A percentile compares a stretch with the other conserved stretches of the same genome.
Conservation (phyloP, 2,113 vertebrate species). For the Calyptomena viridis region DNA sequence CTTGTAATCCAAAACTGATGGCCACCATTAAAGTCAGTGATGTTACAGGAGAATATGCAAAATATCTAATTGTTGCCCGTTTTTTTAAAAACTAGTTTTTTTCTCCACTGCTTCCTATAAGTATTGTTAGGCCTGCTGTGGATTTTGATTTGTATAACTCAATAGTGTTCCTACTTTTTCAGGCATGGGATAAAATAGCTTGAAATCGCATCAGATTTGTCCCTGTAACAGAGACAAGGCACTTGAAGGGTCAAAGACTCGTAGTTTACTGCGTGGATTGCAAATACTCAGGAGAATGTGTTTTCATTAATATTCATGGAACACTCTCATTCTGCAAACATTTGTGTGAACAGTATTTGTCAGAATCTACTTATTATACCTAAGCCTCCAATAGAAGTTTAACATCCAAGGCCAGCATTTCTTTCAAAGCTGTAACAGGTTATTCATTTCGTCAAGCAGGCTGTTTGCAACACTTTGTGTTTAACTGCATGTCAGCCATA, state of each 20-base stretch:
- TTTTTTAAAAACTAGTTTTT: background rate
- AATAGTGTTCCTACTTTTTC: background rate
- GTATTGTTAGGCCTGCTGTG: background rate
- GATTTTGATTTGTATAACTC: background rate
- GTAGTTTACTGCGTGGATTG: background rate
- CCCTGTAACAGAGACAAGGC: background rate
- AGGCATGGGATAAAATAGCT: background rate
- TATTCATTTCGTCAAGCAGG: constrained; percentile 43
- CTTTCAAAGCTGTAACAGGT: constrained; percentile 59
- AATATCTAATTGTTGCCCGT: background rate
- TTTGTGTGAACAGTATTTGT: constrained; percentile 59
- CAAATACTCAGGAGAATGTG: background rate
- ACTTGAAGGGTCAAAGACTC: background rate
- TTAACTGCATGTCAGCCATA: constrained; percentile 39
- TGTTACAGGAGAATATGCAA: background rate
- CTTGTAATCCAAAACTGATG: background rate
- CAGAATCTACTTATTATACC: constrained; percentile 46
- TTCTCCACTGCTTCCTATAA: background rate
- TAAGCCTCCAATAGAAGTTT: constrained; percentile 30
- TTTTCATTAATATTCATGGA: constrained; percentile 52
- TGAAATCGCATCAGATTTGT: background rate
- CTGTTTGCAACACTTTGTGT: constrained; percentile 50
- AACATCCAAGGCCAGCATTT: constrained; percentile 49
- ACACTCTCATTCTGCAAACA: constrained; percentile 44
- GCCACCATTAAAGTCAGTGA: background rate